These are phyloP conservation scores for Protaetia brevitarsis DNA, from an alignment of 1,140 invertebrate species.

Conservation along the genomic window DNA sequence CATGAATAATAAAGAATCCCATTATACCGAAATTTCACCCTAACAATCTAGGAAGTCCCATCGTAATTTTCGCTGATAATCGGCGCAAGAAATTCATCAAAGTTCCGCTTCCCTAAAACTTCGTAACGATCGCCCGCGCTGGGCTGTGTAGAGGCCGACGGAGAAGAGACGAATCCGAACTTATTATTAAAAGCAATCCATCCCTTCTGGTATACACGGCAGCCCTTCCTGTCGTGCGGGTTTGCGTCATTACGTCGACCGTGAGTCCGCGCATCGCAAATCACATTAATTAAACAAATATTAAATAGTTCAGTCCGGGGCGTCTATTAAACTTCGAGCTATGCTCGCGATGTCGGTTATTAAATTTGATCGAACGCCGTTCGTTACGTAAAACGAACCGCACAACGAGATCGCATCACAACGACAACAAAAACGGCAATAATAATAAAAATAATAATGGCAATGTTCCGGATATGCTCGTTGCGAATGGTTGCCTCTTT, in stretches of 20 bases:
- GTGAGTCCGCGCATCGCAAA: not conserved
- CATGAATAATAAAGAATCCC: no score
- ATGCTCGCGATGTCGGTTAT: not conserved
- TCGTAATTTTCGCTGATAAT: no score
- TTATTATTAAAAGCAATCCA: not conserved
- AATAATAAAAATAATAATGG: no score
- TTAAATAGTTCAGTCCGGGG: not conserved
- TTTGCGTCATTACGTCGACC: not conserved
- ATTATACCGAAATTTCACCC: no score
- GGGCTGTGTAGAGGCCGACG: no score
- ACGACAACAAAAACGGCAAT: not conserved
- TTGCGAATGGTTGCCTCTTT: no score
- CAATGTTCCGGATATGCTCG: no score
- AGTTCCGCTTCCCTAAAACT: no score
- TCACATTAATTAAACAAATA: conserved; percentile 8
- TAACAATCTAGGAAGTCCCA: no score
- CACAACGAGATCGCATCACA: not conserved
- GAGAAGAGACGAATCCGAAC: no score
- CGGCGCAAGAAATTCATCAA: no score
- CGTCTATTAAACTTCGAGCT: not conserved
- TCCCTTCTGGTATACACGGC: not conserved
- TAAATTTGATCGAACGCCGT: not conserved
- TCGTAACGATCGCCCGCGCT: no score
- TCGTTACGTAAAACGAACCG: not conserved
- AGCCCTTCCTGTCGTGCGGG: not conserved